Evolutionary conservation across 2,797 vertebrate genomes (phyloP).

Genomic region (Philypnodon macrostomus): DNA sequence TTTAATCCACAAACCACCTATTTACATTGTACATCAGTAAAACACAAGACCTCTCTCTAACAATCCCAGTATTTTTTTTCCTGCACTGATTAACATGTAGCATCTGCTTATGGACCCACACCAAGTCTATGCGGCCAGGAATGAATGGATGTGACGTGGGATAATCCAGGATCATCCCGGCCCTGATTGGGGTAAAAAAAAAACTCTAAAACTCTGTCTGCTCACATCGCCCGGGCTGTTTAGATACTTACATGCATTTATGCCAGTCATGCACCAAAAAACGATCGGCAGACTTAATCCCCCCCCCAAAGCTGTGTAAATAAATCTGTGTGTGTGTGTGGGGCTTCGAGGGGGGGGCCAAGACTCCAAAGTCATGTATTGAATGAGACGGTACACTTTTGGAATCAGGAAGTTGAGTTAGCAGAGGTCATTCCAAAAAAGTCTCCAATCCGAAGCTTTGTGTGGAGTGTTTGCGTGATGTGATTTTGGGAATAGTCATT

Average conservation of each 20-base stretch:
- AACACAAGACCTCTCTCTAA: no score
- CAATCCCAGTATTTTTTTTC: conserved; percentile 24
- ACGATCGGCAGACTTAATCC: conserved; percentile 61
- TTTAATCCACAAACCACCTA: no score
- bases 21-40: no score
- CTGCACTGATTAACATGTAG: conserved; percentile 51
- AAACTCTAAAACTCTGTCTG: conserved; percentile 41
- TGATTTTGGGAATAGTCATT: no score
- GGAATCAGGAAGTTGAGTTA: conserved; percentile 25
- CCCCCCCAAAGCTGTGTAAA: conserved; percentile 60
- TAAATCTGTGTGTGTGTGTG: conserved; percentile 37
- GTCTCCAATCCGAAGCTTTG: no score
- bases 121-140: conserved; percentile 30
- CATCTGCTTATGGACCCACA: conserved; percentile 42
- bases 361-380: conserved; percentile 34
- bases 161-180: conserved; percentile 67
- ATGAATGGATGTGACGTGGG: conserved; percentile 50
- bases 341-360: conserved; percentile 36
- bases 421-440: no score
- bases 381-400: conserved; percentile 34
- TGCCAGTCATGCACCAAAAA: conserved; percentile 65
- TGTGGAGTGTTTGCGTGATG: background rate
- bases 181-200: conserved; percentile 62
- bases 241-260: conserved; percentile 58
- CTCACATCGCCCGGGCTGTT: conserved; percentile 51